These are phyloP conservation scores for Eristalis intricaria DNA, from an alignment of 2,888 invertebrate species.

Conservation along the genomic window DNA sequence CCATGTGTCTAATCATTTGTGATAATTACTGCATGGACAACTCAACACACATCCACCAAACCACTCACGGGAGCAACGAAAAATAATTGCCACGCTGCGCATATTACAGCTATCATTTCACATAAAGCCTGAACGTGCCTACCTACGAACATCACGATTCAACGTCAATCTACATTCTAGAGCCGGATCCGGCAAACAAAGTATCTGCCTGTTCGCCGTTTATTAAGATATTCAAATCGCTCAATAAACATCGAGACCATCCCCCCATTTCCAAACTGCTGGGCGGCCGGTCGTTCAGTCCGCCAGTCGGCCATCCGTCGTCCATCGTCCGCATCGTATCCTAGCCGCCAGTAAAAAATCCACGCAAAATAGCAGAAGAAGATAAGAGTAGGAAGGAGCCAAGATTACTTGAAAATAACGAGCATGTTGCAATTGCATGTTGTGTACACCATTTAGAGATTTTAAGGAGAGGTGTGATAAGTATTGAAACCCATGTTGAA, in stretches of 20 bases:
- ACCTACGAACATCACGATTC: slow-evolving; percentile 63
- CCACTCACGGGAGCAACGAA: slow-evolving; percentile 31
- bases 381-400: slow-evolving; percentile 65
- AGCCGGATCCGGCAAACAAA: slow-evolving; percentile 58
- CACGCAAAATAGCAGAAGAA: slow-evolving; percentile 55
- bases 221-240: slow-evolving; percentile 72
- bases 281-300: neutral
- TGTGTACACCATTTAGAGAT: slow-evolving; percentile 72
- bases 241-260: slow-evolving; percentile 63
- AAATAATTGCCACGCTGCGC: slow-evolving; percentile 57
- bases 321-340: neutral
- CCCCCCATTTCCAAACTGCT: slow-evolving; percentile 20
- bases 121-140: slow-evolving; percentile 68
- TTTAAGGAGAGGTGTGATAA: slow-evolving; percentile 72
- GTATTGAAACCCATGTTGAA: slow-evolving; percentile 71
- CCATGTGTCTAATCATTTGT: slow-evolving; percentile 36
- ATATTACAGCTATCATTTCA: slow-evolving; percentile 59
- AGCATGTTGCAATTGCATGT: slow-evolving; percentile 72
- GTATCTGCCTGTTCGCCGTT: slow-evolving; percentile 62
- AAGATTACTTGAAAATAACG: slow-evolving; percentile 69
- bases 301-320: slow-evolving; percentile 3
- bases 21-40: slow-evolving; percentile 28
- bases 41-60: neutral
- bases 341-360: slow-evolving; percentile 27
- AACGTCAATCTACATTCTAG: slow-evolving; percentile 59